Percentiles rank a stretch among this genome's conserved stretches.
These are phyloP conservation scores for Caenorhabditis imperialis DNA, from an alignment of 2,888 invertebrate genomes.

Conservation along the genomic window DNA sequence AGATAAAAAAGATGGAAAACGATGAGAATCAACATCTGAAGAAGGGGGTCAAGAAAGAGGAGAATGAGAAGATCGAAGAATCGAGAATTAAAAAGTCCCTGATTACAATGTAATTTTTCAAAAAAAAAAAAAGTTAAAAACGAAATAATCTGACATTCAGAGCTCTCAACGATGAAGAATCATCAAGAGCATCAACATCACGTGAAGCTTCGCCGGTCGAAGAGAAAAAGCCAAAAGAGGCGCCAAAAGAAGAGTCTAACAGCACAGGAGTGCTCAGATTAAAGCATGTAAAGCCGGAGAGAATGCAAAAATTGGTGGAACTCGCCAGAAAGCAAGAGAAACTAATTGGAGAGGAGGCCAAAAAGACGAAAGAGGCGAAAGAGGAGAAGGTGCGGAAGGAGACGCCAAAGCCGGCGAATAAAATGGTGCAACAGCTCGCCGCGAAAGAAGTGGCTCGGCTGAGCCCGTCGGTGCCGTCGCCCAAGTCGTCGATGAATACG, in stretches of 20 bases:
- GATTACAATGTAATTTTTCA: too few relatives aligned
- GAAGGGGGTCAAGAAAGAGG: slow-evolving; percentile 5
- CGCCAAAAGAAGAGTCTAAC: too few relatives aligned
- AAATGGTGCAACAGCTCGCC: slow-evolving; percentile 14
- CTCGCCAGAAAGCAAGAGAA: slow-evolving; percentile 21
- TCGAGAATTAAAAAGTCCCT: too few relatives aligned
- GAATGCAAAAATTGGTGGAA: slow-evolving; percentile 25
- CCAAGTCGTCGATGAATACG: slow-evolving; percentile 22
- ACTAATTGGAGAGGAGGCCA: slow-evolving; percentile 6
- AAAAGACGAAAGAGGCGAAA: neutral
- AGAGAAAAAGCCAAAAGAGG: too few relatives aligned
- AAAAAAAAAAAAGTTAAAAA: too few relatives aligned
- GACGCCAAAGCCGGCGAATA: slow-evolving; percentile 7
- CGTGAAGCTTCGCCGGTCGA: slow-evolving; percentile 13
- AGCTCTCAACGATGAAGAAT: too few relatives aligned
- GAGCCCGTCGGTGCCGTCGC: slow-evolving; percentile 9
- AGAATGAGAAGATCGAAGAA: slow-evolving; percentile 3
- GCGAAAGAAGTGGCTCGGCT: neutral
- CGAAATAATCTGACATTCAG: too few relatives aligned
- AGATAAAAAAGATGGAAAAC: neutral
- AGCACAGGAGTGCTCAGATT: slow-evolving; percentile 2
- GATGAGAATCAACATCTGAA: neutral
- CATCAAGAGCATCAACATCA: slow-evolving; percentile 18
- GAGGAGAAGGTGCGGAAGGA: neutral
- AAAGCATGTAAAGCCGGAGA: slow-evolving; percentile 11